Evolutionary conservation across 1,140 invertebrate genomes (phyloP).

Genomic region (Thaumatotibia leucotreta): DNA sequence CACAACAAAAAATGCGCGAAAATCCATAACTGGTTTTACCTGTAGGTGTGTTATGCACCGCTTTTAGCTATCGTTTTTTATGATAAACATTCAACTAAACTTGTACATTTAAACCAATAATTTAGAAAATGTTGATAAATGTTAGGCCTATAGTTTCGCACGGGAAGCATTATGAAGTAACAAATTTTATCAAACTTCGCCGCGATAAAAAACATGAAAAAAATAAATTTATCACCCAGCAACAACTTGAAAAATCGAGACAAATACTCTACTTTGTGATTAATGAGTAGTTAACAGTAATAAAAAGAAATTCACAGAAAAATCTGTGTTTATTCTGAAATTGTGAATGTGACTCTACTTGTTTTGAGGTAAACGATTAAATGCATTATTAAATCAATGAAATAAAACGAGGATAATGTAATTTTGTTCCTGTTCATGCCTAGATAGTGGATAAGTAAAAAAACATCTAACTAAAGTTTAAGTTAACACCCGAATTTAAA

Average conservation of each 20-base stretch:
- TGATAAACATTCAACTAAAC: background rate
- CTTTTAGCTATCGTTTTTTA: background rate
- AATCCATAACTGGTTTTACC: background rate
- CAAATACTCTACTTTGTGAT: background rate
- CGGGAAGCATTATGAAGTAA: background rate
- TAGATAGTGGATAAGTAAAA: background rate
- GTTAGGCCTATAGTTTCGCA: background rate
- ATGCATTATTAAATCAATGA: background rate
- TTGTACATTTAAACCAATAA: no score
- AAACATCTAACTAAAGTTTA: no score
- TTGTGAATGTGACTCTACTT: background rate
- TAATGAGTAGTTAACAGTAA: background rate
- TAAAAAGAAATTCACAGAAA: background rate
- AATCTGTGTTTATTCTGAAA: background rate
- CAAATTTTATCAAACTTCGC: background rate
- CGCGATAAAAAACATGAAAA: background rate
- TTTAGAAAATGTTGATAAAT: no score
- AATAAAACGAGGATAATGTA: background rate
- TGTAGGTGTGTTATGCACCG: background rate
- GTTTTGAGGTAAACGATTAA: background rate
- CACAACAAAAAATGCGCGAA: slow-evolving; percentile 11
- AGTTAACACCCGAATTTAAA: no score
- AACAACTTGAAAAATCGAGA: background rate
- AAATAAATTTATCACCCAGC: background rate
- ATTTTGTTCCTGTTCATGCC: background rate